Conservation (phyloP, 1,140 invertebrate genomes). For the Orius laevigatus region DNA sequence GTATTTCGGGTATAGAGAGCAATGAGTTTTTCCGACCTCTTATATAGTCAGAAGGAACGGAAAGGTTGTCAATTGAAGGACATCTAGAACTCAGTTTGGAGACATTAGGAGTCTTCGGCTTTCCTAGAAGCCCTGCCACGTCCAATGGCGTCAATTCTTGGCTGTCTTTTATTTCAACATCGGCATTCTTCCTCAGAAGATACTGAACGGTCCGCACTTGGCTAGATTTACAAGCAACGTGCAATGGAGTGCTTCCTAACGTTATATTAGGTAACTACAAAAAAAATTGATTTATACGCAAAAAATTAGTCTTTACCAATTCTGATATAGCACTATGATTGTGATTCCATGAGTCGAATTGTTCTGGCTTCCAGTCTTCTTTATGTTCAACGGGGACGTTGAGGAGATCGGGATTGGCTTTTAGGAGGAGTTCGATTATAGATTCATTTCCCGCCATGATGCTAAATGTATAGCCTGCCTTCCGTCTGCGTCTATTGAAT, state of each 20-base stretch:
- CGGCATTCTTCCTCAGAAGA: slow-evolving; percentile 29
- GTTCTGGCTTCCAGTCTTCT: neutral
- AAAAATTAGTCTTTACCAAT: neutral
- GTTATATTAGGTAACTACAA: slow-evolving; percentile 14
- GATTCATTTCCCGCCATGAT: slow-evolving; percentile 28
- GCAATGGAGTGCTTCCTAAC: slow-evolving; percentile 26
- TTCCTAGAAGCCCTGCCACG: slow-evolving; percentile 24
- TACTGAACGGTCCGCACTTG: slow-evolving; percentile 27
- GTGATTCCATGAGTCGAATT: neutral
- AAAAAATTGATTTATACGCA: neutral
- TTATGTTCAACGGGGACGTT: neutral
- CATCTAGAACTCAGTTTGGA: too few species aligned
- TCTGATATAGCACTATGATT: neutral
- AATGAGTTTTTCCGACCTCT: neutral
- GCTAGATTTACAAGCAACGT: slow-evolving; percentile 29
- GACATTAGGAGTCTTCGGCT: too few species aligned
- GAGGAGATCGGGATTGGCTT: neutral
- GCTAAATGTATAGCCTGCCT: slow-evolving; percentile 31
- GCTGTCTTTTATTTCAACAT: slow-evolving; percentile 28
- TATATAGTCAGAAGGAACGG: neutral
- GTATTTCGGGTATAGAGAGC: neutral
- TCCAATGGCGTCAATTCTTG: slow-evolving; percentile 30
- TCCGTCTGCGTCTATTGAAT: slow-evolving; percentile 26
- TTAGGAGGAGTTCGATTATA: slow-evolving; percentile 22
- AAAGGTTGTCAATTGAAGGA: neutral